A percentile compares a stretch with the other conserved stretches of the same genome.
Conservation (phyloP, 2,797 vertebrate species). For the Danio albolineatus region DNA sequence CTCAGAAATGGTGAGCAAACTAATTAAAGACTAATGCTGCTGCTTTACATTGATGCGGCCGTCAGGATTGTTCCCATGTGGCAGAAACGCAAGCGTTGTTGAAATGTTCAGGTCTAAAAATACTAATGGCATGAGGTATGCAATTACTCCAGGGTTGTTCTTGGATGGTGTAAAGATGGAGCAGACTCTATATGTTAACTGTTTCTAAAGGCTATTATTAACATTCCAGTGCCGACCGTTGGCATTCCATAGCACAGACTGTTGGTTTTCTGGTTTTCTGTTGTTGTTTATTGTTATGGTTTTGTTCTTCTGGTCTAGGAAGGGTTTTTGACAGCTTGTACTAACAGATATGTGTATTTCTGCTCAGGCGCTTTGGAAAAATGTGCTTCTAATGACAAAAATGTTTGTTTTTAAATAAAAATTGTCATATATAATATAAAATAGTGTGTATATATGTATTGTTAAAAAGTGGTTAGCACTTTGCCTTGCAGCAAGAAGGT, state of each 20-base stretch:
- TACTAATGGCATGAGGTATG: conserved; percentile 44
- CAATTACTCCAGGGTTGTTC: conserved; percentile 42
- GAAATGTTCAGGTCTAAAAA: conserved; percentile 48
- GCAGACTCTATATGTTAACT: conserved; percentile 5
- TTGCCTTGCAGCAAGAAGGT: too few species aligned
- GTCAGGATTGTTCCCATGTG: conserved; percentile 21
- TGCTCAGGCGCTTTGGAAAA: too few species aligned
- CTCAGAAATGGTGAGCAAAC: conserved; percentile 24
- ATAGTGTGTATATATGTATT: too few species aligned
- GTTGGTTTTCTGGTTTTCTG: neutral
- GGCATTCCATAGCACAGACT: neutral
- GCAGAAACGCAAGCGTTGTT: conserved; percentile 37
- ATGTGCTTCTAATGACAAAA: too few species aligned
- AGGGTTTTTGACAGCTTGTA: neutral
- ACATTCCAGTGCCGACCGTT: conserved; percentile 7
- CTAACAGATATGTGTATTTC: neutral
- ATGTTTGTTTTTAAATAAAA: too few species aligned
- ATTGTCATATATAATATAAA: too few species aligned
- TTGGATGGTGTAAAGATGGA: conserved; percentile 41
- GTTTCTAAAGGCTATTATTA: conserved; percentile 34
- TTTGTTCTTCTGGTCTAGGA: neutral
- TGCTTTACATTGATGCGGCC: conserved; percentile 22
- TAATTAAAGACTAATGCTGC: conserved; percentile 51
- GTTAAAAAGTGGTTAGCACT: too few species aligned
- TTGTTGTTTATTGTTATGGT: neutral